Conservation (phyloP, 2,797 vertebrate species). For the Lindbergichthys nudifrons region DNA sequence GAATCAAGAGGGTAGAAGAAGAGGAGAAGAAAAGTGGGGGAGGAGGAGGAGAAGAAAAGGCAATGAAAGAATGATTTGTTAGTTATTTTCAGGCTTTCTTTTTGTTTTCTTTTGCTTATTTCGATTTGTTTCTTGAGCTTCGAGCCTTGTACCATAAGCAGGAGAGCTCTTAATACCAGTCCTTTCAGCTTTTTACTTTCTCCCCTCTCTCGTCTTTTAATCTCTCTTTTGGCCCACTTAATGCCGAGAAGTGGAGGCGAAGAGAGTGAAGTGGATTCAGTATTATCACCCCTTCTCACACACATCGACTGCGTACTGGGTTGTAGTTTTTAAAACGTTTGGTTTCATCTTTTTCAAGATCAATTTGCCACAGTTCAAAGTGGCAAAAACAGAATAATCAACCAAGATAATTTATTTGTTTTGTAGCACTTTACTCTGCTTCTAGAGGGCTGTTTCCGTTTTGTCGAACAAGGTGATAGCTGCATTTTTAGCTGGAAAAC, state of each 20-base stretch:
- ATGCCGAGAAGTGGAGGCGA: not conserved
- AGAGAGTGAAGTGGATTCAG: conserved; percentile 12
- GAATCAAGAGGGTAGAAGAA: not conserved
- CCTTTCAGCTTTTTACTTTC: conserved; percentile 25
- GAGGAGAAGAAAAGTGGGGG: not conserved
- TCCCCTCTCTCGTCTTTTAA: conserved; percentile 6
- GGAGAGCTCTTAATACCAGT: not conserved
- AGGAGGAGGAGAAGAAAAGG: not conserved
- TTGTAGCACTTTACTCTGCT: conserved; percentile 77
- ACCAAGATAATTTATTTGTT: conserved; percentile 26
- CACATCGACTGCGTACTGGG: conserved; percentile 31
- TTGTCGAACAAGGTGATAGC: conserved; percentile 27
- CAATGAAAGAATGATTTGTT: conserved; percentile 34
- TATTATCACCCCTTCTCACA: conserved; percentile 10
- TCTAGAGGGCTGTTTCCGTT: conserved; percentile 67
- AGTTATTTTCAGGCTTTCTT: conserved; percentile 16
- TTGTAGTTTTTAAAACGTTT: conserved; percentile 27
- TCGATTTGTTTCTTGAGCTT: conserved; percentile 9
- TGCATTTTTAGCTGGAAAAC: conserved; percentile 44
- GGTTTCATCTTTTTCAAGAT: conserved; percentile 2
- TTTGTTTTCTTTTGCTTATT: not conserved
- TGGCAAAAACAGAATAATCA: not conserved
- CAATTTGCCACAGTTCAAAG: not conserved
- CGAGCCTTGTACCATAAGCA: conserved; percentile 6
- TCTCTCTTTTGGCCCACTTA: not conserved